phyloP scores from a whole-genome alignment of 30 jellyfish, hydroid and myxozoan genomes.

The Cassiopea andromeda region DNA sequence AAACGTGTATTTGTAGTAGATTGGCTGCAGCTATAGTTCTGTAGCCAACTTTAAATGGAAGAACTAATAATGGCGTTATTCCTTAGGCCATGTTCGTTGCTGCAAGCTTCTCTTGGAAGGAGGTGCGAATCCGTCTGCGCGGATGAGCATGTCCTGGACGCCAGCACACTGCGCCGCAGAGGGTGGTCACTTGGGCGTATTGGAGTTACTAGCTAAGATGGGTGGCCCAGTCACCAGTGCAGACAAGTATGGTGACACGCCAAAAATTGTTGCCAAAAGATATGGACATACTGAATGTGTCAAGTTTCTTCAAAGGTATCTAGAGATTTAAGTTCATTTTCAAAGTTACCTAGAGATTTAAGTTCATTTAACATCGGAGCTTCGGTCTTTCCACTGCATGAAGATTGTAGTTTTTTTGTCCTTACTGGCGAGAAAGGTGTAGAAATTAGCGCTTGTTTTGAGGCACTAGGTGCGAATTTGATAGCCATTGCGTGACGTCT shows the following conservation, averaged over 20 bases:
- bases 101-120: slow-evolving; percentile 79
- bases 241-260: slow-evolving; percentile 89
- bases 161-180: slow-evolving; percentile 99
- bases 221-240: slow-evolving; percentile 57
- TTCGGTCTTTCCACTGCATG: too few relatives aligned
- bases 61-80: neutral
- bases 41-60: neutral
- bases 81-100: slow-evolving; percentile 80
- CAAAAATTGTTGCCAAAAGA: slow-evolving; percentile 70
- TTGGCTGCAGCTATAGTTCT: too few relatives aligned
- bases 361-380: neutral
- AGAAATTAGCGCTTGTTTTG: too few relatives aligned
- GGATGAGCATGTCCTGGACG: slow-evolving; percentile 89
- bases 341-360: neutral
- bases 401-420: too few relatives aligned
- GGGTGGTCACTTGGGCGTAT: slow-evolving; percentile 73
- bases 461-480: too few relatives aligned
- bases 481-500: too few relatives aligned
- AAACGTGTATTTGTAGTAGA: too few relatives aligned
- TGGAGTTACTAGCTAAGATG: slow-evolving; percentile 47
- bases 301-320: slow-evolving; percentile 65
- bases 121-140: slow-evolving; percentile 84
- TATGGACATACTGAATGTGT: slow-evolving; percentile 82
- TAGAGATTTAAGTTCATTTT: neutral
- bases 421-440: too few relatives aligned